Evolutionary conservation across 2,797 vertebrate genomes (phyloP).

Genomic region (Sparidentex hasta): DNA sequence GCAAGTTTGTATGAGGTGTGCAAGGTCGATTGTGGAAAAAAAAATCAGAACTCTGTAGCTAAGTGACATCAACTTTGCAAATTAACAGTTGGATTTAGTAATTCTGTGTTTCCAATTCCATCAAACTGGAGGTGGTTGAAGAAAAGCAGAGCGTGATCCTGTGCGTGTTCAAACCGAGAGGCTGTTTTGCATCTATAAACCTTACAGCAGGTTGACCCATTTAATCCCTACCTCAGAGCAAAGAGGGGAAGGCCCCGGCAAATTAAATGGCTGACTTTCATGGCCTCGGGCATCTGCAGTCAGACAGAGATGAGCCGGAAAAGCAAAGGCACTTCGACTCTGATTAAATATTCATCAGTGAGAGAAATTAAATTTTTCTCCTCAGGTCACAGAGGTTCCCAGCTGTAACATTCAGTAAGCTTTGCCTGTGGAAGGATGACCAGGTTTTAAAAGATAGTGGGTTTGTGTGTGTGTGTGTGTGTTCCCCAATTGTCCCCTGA

Average conservation of each 20-base stretch:
- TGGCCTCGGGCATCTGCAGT: constrained; percentile 58
- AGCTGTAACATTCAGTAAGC: background rate
- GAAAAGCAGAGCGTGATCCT: constrained; percentile 3
- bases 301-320: constrained; percentile 70
- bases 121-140: constrained; percentile 1
- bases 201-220: constrained; percentile 29
- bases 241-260: constrained; percentile 53
- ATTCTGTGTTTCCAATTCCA: background rate
- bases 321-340: constrained; percentile 44
- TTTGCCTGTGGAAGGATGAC: background rate
- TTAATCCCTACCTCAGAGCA: constrained; percentile 64
- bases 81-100: background rate
- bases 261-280: constrained; percentile 75
- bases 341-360: constrained; percentile 65
- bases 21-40: no score
- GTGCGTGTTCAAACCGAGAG: constrained; percentile 53
- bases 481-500: constrained; percentile 21
- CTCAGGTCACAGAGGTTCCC: constrained; percentile 9
- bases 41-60: no score
- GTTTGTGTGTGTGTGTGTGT: constrained; percentile 1
- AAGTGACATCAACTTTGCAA: background rate
- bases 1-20: background rate
- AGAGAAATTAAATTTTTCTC: constrained; percentile 46
- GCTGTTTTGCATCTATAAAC: constrained; percentile 35
- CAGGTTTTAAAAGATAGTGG: background rate